These are phyloP conservation scores for Plecotus auritus DNA, from an alignment of 2,113 vertebrate species.

Conservation along the genomic window DNA sequence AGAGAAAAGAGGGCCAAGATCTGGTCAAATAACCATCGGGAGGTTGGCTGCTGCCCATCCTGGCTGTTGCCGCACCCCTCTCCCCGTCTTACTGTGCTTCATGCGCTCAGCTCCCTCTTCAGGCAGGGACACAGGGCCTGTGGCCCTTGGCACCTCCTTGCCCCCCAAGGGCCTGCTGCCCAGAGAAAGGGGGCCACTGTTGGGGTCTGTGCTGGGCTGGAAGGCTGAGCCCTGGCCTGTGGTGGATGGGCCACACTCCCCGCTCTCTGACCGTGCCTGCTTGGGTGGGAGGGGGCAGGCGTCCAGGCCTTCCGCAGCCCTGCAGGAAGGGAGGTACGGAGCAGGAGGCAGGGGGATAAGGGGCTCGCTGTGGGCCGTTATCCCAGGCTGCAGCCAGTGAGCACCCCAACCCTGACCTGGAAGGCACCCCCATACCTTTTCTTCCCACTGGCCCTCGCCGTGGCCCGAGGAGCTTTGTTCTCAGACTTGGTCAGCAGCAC, in stretches of 20 bases:
- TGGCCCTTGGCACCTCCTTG: slow-evolving; percentile 78
- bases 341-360: background rate
- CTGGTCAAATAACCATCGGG: slow-evolving; percentile 81
- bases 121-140: slow-evolving; percentile 78
- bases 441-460: slow-evolving; percentile 86
- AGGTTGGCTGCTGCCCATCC: background rate
- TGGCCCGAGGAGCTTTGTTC: slow-evolving; percentile 83
- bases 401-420: background rate
- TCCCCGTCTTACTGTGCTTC: slow-evolving; percentile 94
- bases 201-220: slow-evolving; percentile 79
- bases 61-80: background rate
- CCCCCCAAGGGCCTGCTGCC: slow-evolving; percentile 70
- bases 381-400: background rate
- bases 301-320: slow-evolving; percentile 87
- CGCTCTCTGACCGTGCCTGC: slow-evolving; percentile 92
- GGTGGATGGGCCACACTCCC: slow-evolving; percentile 81
- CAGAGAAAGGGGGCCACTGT: slow-evolving; percentile 49
- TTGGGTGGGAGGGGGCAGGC: slow-evolving; percentile 89
- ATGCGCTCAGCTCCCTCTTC: slow-evolving; percentile 94
- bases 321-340: slow-evolving; percentile 68
- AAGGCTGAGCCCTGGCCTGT: slow-evolving; percentile 81
- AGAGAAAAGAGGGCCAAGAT: slow-evolving; percentile 80
- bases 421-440: slow-evolving; percentile 86
- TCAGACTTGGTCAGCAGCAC: slow-evolving; percentile 74
- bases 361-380: background rate